Conservation (phyloP, 2,113 vertebrate genomes). For the Bettongia penicillata region DNA sequence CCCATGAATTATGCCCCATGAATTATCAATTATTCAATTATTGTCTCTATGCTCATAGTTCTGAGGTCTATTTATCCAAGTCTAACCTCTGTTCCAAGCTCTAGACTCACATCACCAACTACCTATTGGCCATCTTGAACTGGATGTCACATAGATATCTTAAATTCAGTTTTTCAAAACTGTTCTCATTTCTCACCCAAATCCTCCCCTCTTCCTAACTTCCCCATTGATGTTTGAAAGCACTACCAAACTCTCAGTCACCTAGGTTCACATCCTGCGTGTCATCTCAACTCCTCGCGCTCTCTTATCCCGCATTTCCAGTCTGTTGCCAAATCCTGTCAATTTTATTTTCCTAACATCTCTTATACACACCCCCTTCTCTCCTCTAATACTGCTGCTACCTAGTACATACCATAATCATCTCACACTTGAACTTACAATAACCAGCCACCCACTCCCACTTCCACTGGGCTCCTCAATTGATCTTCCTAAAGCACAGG, state of each 20-base stretch:
- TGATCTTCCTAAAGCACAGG: no score
- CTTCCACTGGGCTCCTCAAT: background rate
- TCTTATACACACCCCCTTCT: background rate
- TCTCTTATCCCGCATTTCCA: background rate
- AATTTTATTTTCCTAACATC: background rate
- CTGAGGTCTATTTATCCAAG: background rate
- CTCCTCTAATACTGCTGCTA: background rate
- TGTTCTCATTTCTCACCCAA: background rate
- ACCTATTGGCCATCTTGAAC: background rate
- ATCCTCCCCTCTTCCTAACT: background rate
- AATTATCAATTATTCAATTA: background rate
- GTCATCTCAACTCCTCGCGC: background rate
- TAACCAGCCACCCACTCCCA: background rate
- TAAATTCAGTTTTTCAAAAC: background rate
- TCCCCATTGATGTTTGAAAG: background rate
- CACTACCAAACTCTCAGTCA: background rate
- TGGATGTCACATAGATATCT: background rate
- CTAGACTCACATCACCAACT: background rate
- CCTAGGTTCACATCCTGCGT: background rate
- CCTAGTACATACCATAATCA: background rate
- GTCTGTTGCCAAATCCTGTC: background rate
- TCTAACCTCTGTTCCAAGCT: background rate
- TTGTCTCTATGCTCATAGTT: background rate
- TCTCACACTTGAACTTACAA: background rate
- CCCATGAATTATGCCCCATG: background rate